Percentiles rank a stretch among this genome's conserved stretches.
Evolutionary conservation across 2,113 vertebrate species (phyloP).

Genomic region (Chionodraco myersi): DNA sequence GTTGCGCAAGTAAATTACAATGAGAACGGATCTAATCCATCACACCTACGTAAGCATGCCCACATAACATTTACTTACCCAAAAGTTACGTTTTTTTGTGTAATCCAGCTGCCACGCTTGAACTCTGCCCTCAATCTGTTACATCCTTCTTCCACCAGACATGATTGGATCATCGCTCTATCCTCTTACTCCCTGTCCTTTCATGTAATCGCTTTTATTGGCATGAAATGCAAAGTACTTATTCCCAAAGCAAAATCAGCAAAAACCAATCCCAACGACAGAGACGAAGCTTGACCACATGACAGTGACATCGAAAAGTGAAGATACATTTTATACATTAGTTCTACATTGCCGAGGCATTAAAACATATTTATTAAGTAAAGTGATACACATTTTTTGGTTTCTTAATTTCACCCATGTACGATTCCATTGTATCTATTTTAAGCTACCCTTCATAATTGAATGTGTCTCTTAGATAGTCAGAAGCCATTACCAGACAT

Average conservation of each 20-base stretch:
- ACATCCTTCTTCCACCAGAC: conserved; percentile 50
- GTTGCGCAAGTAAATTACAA: not conserved
- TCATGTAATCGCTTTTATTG: conserved; percentile 67
- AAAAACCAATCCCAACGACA: conserved; percentile 23
- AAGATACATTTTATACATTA: not conserved
- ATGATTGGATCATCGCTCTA: conserved; percentile 70
- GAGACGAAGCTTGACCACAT: conserved; percentile 7
- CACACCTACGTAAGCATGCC: conserved; percentile 9
- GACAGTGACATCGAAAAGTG: not conserved
- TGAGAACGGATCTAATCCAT: conserved; percentile 19
- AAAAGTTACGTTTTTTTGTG: conserved; percentile 21
- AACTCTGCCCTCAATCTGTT: conserved; percentile 52
- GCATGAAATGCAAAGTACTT: conserved; percentile 52
- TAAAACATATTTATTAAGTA: too few relatives aligned
- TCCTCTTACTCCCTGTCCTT: conserved; percentile 61
- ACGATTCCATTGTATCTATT: not conserved
- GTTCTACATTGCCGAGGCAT: not conserved
- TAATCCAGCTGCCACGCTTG: conserved; percentile 58
- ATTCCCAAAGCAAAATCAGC: conserved; percentile 33
- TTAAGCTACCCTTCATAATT: not conserved
- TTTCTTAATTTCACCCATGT: not conserved
- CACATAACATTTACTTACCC: conserved; percentile 17
- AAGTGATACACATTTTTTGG: not conserved
- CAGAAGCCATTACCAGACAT: not conserved
- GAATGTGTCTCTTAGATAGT: not conserved